These are phyloP conservation scores for Pseudocheirus occidentalis DNA, from an alignment of 2,797 vertebrate species.

Conservation along the genomic window DNA sequence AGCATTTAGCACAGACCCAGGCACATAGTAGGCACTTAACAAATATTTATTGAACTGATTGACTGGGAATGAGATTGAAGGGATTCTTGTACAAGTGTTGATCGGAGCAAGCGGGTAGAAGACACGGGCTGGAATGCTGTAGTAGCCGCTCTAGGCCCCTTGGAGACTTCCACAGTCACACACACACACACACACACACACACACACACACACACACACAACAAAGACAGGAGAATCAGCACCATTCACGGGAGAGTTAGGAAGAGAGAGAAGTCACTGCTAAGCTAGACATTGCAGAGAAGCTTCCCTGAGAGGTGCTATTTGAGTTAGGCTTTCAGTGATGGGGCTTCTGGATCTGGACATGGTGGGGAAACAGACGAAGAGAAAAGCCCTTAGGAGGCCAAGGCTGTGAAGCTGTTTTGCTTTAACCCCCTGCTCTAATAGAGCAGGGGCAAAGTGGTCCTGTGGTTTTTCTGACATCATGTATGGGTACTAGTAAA, in stretches of 20 bases:
- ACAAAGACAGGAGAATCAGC: neutral
- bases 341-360: neutral
- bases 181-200: too few relatives aligned
- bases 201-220: too few relatives aligned
- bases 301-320: neutral
- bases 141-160: neutral
- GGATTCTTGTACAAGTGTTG: neutral
- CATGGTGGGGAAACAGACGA: neutral
- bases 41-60: neutral
- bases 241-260: neutral
- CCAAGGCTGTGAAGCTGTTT: neutral
- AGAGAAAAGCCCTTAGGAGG: neutral
- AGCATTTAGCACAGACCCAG: neutral
- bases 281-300: neutral
- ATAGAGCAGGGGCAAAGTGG: neutral
- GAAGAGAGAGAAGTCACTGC: neutral
- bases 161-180: neutral
- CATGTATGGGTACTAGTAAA: neutral
- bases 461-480: neutral
- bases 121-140: neutral
- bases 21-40: neutral
- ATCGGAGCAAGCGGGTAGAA: neutral
- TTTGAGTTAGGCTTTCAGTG: neutral
- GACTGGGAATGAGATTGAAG: neutral
- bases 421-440: neutral